These are phyloP conservation scores for Galaxea fascicularis DNA, from an alignment of 92 coral and sea anemone genomes.

Conservation along the genomic window DNA sequence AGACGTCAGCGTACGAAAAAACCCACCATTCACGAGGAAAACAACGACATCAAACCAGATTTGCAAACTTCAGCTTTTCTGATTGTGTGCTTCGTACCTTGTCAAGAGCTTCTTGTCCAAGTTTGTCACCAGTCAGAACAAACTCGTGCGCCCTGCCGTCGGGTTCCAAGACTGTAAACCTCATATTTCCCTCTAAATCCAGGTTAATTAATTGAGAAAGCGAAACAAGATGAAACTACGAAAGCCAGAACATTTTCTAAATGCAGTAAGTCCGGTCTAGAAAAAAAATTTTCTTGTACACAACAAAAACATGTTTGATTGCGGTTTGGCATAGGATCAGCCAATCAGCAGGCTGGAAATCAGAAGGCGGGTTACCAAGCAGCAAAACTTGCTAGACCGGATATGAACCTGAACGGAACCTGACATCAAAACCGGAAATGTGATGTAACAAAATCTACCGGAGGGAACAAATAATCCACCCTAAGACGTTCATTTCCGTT, in stretches of 20 bases:
- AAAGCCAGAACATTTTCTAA: conserved; percentile 6
- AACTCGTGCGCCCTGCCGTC: conserved; percentile 92
- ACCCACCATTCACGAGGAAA: conserved; percentile 30
- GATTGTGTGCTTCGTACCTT: conserved; percentile 80
- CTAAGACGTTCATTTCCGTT: not conserved
- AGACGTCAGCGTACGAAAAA: not conserved
- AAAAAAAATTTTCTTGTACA: conserved; percentile 50
- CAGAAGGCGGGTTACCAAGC: conserved; percentile 64
- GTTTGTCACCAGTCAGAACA: conserved; percentile 87
- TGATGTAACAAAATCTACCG: conserved; percentile 33
- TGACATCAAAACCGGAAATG: conserved; percentile 34
- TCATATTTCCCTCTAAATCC: conserved; percentile 63
- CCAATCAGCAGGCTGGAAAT: conserved; percentile 75
- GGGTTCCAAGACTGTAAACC: conserved; percentile 88
- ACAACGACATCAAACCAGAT: not conserved
- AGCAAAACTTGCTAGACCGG: conserved; percentile 80
- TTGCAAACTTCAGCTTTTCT: conserved; percentile 37
- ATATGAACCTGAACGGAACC: conserved; percentile 31
- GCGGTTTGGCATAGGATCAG: conserved; percentile 61
- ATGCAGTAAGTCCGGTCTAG: conserved; percentile 45
- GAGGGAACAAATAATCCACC: too few species aligned
- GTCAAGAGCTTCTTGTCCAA: conserved; percentile 95
- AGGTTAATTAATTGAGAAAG: not conserved
- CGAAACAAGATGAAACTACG: not conserved
- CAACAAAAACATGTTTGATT: conserved; percentile 68